Evolutionary conservation across 2,797 vertebrate species (phyloP).

Genomic region (Rhynchonycteris naso): DNA sequence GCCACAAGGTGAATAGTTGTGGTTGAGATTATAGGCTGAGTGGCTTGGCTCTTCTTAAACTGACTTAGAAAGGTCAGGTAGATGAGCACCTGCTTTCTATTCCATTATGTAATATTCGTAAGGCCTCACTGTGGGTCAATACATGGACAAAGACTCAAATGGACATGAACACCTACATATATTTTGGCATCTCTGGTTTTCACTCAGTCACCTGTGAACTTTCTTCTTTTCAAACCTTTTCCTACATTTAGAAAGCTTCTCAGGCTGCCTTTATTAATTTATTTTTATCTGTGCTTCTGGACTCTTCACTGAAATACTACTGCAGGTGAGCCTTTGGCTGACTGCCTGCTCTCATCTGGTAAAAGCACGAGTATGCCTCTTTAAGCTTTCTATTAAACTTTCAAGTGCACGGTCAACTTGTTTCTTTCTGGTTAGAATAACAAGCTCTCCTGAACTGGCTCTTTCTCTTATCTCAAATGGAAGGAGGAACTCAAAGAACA

Average conservation of each 20-base stretch:
- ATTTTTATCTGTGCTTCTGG: neutral
- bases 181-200: neutral
- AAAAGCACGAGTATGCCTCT: neutral
- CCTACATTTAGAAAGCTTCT: conserved; percentile 37
- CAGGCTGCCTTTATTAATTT: neutral
- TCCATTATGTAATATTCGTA: conserved; percentile 28
- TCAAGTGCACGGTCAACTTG: neutral
- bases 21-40: conserved; percentile 26
- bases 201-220: neutral
- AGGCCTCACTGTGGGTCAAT: neutral
- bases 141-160: neutral
- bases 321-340: neutral
- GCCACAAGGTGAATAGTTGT: conserved; percentile 22
- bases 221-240: neutral
- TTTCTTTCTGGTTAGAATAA: conserved; percentile 15
- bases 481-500: conserved; percentile 23
- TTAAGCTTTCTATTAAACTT: neutral
- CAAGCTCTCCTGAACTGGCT: neutral
- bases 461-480: neutral
- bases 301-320: neutral
- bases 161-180: neutral
- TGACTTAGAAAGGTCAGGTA: neutral
- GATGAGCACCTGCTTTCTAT: neutral
- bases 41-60: conserved; percentile 24
- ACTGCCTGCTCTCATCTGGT: neutral